These are phyloP conservation scores for Heliothis virescens DNA, from an alignment of 1,140 invertebrate species.

Conservation along the genomic window DNA sequence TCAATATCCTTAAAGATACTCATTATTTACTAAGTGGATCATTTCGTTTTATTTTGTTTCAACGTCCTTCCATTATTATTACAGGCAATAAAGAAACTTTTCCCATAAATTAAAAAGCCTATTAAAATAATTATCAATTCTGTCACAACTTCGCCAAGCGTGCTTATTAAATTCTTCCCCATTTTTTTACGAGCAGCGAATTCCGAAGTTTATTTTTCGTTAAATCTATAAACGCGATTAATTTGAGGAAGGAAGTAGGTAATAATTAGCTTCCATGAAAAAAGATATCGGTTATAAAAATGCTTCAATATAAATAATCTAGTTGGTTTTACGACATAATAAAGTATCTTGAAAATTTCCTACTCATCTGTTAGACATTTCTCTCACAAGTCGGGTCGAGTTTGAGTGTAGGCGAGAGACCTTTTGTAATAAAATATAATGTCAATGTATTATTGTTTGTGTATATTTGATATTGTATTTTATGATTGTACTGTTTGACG, in stretches of 20 bases:
- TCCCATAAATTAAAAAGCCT: constrained; percentile 14
- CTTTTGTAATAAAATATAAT: constrained; percentile 45
- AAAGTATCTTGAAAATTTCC: constrained; percentile 53
- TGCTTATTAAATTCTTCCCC: constrained; percentile 15
- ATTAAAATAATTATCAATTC: constrained; percentile 29
- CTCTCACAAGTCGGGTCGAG: constrained; percentile 22
- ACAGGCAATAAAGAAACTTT: not conserved
- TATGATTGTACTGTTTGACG: constrained; percentile 28
- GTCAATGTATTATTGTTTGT: constrained; percentile 39
- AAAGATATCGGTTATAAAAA: constrained; percentile 56
- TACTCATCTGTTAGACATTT: constrained; percentile 52
- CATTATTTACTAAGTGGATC: too few relatives aligned
- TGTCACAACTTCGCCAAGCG: constrained; percentile 23
- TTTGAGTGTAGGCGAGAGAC: constrained; percentile 42
- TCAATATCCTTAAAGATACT: too few relatives aligned
- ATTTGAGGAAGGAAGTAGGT: constrained; percentile 56
- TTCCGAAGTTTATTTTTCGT: constrained; percentile 16
- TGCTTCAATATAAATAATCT: constrained; percentile 57
- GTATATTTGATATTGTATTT: constrained; percentile 39
- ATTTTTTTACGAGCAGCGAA: constrained; percentile 34
- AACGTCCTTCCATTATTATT: not conserved
- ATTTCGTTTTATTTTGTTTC: not conserved
- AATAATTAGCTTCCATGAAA: constrained; percentile 56
- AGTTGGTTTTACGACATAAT: constrained; percentile 58
- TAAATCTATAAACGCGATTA: constrained; percentile 50